Percentiles rank a stretch among this genome's conserved stretches.
Conservation (phyloP, 2,888 invertebrate genomes). For the Eupithecia pulchellata region DNA sequence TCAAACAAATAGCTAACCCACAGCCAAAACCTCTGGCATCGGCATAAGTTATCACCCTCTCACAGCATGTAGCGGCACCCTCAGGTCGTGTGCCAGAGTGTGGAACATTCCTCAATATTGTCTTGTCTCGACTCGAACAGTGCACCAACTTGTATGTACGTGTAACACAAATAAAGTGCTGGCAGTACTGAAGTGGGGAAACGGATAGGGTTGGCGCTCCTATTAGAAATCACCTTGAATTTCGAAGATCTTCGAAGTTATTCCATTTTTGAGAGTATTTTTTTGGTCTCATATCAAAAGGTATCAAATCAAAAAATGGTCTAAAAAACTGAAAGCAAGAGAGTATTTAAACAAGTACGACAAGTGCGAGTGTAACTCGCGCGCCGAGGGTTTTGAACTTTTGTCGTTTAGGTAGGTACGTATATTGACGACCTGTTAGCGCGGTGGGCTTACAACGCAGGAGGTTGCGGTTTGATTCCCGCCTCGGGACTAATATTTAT, state of each 20-base stretch:
- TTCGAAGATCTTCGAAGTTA: not conserved
- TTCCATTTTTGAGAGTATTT: not conserved
- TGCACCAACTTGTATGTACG: conserved; percentile 41
- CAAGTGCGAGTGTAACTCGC: no score
- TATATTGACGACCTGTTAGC: no score
- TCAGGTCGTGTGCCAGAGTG: conserved; percentile 1
- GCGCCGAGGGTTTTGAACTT: no score
- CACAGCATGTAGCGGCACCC: not conserved
- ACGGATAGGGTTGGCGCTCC: conserved; percentile 34
- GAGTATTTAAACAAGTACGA: no score
- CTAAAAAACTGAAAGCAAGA: no score
- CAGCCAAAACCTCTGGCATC: not conserved
- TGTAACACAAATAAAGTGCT: conserved; percentile 38
- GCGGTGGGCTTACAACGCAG: no score
- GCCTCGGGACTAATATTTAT: no score
- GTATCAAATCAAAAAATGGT: no score
- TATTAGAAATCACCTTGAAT: not conserved
- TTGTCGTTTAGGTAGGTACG: no score
- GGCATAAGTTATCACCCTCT: not conserved
- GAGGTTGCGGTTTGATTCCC: no score
- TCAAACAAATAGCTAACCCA: not conserved
- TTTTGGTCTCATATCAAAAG: no score
- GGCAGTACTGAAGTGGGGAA: conserved; percentile 21
- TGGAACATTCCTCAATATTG: conserved; percentile 32
- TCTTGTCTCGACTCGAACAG: conserved; percentile 35